Conservation (phyloP, 2,797 vertebrate genomes). For the Kryptolebias ocellatus region DNA sequence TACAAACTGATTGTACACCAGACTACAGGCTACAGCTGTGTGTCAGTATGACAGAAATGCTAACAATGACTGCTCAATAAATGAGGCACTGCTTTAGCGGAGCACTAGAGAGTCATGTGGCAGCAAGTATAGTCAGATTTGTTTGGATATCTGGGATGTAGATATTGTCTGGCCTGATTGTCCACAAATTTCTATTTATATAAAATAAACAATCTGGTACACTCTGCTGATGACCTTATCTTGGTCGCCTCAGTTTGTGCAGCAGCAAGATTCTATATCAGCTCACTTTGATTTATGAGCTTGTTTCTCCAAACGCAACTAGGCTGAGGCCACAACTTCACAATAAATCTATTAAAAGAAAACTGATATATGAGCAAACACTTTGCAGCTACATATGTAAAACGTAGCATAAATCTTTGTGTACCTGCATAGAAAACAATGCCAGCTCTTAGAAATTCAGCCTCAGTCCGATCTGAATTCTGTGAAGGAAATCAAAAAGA, state of each 20-base stretch:
- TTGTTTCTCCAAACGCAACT: neutral
- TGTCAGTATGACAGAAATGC: slow-evolving; percentile 17
- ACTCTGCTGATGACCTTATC: slow-evolving; percentile 52
- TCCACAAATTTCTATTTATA: slow-evolving; percentile 60
- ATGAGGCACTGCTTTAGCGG: slow-evolving; percentile 43
- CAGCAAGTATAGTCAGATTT: slow-evolving; percentile 30
- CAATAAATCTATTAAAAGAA: neutral
- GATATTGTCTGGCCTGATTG: slow-evolving; percentile 34
- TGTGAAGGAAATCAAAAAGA: neutral
- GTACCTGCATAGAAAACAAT: neutral
- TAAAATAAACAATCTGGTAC: slow-evolving; percentile 35
- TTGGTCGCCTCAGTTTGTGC: slow-evolving; percentile 19
- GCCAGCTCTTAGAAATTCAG: neutral
- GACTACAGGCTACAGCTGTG: slow-evolving; percentile 24
- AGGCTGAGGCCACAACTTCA: neutral
- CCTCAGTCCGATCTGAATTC: neutral
- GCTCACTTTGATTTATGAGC: neutral
- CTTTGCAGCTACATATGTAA: neutral
- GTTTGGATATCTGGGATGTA: slow-evolving; percentile 61
- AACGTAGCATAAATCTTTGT: neutral
- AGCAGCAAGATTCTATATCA: slow-evolving; percentile 23
- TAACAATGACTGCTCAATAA: slow-evolving; percentile 19
- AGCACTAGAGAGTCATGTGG: slow-evolving; percentile 26
- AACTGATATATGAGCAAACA: neutral
- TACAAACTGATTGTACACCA: slow-evolving; percentile 1